Percentiles rank a stretch among this genome's conserved stretches.
Evolutionary conservation across 2,888 invertebrate species (phyloP).

Genomic region (Pherbina coryleti): DNA sequence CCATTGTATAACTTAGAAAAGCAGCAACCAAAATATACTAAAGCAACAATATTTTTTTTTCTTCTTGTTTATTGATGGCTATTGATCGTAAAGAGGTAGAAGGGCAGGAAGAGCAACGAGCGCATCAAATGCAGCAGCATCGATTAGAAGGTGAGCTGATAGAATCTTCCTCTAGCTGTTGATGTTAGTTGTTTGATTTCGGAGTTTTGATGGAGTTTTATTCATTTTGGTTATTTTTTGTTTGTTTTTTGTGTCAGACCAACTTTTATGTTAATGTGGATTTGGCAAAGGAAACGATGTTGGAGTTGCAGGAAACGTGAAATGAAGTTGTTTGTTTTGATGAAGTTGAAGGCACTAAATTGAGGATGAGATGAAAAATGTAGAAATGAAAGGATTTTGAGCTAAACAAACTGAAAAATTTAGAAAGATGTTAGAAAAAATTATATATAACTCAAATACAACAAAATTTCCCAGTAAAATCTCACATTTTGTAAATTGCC

Average conservation of each 20-base stretch:
- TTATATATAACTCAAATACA: too few species aligned
- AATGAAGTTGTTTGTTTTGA: constrained; percentile 5
- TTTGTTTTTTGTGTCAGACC: not conserved
- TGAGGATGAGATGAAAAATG: not conserved
- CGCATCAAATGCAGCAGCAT: constrained; percentile 1
- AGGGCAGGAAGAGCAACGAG: constrained; percentile 2
- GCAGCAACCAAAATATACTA: not conserved
- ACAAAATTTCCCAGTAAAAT: too few species aligned
- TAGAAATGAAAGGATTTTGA: not conserved
- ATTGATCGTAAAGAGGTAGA: not conserved
- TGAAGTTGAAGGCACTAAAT: not conserved
- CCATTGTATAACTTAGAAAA: constrained; percentile 14
- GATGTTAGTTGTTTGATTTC: constrained; percentile 5
- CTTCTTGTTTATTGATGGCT: not conserved
- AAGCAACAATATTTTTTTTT: constrained; percentile 12
- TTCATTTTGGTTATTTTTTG: not conserved
- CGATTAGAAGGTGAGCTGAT: not conserved
- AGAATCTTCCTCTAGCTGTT: constrained; percentile 5
- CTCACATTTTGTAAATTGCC: too few species aligned
- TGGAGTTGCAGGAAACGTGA: not conserved
- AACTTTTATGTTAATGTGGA: not conserved
- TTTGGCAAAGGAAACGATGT: not conserved
- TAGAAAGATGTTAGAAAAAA: too few species aligned
- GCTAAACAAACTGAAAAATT: not conserved
- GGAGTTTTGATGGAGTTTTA: not conserved